Base-by-base conservation (phyloP, 2,888 invertebrate species). In the Pachycephus smyrnensis region DNA sequence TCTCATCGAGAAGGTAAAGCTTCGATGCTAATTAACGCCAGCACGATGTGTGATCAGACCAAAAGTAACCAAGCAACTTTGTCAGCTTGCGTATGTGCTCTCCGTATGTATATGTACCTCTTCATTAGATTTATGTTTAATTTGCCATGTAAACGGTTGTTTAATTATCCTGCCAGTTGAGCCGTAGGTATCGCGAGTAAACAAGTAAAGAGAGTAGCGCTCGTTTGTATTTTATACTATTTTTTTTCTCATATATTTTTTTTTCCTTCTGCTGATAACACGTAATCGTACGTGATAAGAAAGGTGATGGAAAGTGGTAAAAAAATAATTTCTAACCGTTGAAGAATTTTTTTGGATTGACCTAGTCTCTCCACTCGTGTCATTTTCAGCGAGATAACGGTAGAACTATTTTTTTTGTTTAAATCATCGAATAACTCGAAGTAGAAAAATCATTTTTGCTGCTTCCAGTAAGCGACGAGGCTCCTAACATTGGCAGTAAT, bases 1-100 rank as follows among this genome's bases (percentile, higher is more conserved):
- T 90, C 94, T 98, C 85, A 95, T 97, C 90, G 97, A 97, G 94
- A 97, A 97, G 97, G 97, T 79, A 79, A 82, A 73, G 81, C 76
- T 55, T 30, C 68, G 92, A 90, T 32, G 68, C 71, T 77, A 69
- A 81, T 68, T 71, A 74, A 37, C 40, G 76, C 71, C 76, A 80
- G 80, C 78, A 81, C 81, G 80, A 71, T 4, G 71, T 71, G 71
- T 71, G 71, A 71, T 12, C 31, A 71, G 31, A 55, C 23, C 55
- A 55, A 55, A 55, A 55, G 55, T 55, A 55, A 55, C 55, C 55
- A 23, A 55, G 55, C 55, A 9, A 23, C 23, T 55, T 55, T 55
- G 6, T 23, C 55, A 55, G 55, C 55, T 55, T 55, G 55, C 55
- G 55, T 55, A 55, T 55, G 55, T 55, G 55, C 55, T 23, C 55